These are phyloP conservation scores for Eledone cirrhosa DNA, from an alignment of 2,888 invertebrate species.

Conservation along the genomic window DNA sequence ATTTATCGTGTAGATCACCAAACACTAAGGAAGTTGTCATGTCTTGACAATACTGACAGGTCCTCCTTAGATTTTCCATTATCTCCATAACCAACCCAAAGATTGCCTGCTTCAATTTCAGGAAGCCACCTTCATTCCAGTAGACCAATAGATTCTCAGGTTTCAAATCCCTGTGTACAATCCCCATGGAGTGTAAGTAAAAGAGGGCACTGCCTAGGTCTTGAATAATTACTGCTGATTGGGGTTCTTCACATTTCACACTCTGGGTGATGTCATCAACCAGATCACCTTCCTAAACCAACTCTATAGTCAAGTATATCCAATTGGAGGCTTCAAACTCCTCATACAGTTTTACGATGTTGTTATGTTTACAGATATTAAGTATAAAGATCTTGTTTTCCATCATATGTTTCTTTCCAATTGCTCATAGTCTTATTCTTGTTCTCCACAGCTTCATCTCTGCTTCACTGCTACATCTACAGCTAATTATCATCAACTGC, in stretches of 20 bases:
- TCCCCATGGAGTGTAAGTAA: constrained; percentile 68
- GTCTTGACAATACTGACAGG: too few relatives aligned
- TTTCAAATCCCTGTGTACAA: constrained; percentile 70
- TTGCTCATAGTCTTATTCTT: too few relatives aligned
- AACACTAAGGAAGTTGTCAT: too few relatives aligned
- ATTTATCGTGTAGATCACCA: too few relatives aligned
- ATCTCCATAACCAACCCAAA: constrained; percentile 70
- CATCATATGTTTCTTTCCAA: constrained; percentile 67
- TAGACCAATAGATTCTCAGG: constrained; percentile 67
- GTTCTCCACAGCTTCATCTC: too few relatives aligned
- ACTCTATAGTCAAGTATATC: constrained; percentile 67
- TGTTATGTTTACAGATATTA: constrained; percentile 65
- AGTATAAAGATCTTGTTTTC: constrained; percentile 67
- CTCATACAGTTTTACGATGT: constrained; percentile 66
- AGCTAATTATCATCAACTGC: too few relatives aligned
- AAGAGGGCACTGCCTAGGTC: constrained; percentile 67
- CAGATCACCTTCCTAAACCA: constrained; percentile 69
- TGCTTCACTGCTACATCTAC: too few relatives aligned
- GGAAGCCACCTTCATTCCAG: constrained; percentile 63
- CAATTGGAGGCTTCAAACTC: constrained; percentile 65
- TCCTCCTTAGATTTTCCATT: constrained; percentile 63
- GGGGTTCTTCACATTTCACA: constrained; percentile 67
- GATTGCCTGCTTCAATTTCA: constrained; percentile 68
- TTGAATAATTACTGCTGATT: constrained; percentile 66
- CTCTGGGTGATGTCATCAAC: constrained; percentile 69